A percentile compares a stretch with the other conserved stretches of the same genome.
Conservation (phyloP, 2,113 vertebrate species). For the Thamnaconus septentrionalis region DNA sequence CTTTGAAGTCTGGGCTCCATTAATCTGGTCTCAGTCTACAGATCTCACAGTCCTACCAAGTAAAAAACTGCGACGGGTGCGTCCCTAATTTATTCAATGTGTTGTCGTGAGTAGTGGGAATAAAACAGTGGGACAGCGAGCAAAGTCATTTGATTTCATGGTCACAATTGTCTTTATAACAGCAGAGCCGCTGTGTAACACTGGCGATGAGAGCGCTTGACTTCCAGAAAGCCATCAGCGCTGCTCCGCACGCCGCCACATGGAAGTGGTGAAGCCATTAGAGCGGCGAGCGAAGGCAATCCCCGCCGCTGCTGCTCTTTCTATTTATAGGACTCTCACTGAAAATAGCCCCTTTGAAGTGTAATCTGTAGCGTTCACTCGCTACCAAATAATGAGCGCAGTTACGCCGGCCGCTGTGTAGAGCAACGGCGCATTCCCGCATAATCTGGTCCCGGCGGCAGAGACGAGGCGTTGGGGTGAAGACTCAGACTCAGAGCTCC, state of each 20-base stretch:
- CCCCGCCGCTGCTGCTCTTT: constrained; percentile 24
- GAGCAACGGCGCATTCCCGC: background rate
- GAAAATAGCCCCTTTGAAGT: constrained; percentile 51
- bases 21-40: too few species aligned
- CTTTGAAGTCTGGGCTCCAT: too few species aligned
- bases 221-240: constrained; percentile 27
- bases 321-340: constrained; percentile 52
- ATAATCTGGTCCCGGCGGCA: too few species aligned
- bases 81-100: too few species aligned
- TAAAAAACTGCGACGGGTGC: too few species aligned
- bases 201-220: too few species aligned
- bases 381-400: constrained; percentile 30
- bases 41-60: too few species aligned
- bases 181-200: constrained; percentile 15
- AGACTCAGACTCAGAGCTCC: too few species aligned
- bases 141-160: constrained; percentile 9
- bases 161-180: constrained; percentile 7
- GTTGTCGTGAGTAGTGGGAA: too few species aligned
- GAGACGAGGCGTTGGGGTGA: too few species aligned
- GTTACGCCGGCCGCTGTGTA: constrained; percentile 6
- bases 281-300: constrained; percentile 25
- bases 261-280: constrained; percentile 62
- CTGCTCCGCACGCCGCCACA: constrained; percentile 27
- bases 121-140: background rate
- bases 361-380: constrained; percentile 27